Conservation (phyloP, 2,113 vertebrate genomes). For the Atlantisia rogersi region DNA sequence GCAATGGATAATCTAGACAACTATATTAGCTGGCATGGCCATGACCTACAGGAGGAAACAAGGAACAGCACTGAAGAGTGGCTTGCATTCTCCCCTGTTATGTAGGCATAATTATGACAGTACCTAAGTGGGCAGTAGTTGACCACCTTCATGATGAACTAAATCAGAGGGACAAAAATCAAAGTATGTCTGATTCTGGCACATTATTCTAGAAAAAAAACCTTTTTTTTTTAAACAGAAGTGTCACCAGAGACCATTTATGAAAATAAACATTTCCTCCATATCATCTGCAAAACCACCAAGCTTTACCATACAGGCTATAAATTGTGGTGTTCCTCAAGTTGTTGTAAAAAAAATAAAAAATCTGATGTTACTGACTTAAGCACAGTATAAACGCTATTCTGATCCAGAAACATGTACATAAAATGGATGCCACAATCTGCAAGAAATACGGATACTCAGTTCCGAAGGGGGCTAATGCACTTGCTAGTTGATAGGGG, state of each 20-base stretch:
- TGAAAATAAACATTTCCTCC: background rate
- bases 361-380: background rate
- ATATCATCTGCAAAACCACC: background rate
- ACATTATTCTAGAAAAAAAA: background rate
- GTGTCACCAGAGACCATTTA: background rate
- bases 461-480: background rate
- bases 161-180: fast-evolving
- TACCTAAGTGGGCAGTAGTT: background rate
- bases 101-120: background rate
- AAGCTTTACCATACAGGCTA: background rate
- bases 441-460: background rate
- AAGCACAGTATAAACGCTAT: background rate
- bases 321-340: background rate
- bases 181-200: background rate
- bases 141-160: background rate
- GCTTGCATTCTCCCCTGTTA: background rate
- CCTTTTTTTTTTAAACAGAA: background rate
- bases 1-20: background rate
- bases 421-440: background rate
- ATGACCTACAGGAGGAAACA: background rate
- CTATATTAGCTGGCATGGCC: background rate
- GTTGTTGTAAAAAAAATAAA: background rate
- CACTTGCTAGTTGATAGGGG: background rate
- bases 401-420: background rate
- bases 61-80: background rate